Conservation (phyloP, 1,140 invertebrate species). For the Neodiprion fabricii region DNA sequence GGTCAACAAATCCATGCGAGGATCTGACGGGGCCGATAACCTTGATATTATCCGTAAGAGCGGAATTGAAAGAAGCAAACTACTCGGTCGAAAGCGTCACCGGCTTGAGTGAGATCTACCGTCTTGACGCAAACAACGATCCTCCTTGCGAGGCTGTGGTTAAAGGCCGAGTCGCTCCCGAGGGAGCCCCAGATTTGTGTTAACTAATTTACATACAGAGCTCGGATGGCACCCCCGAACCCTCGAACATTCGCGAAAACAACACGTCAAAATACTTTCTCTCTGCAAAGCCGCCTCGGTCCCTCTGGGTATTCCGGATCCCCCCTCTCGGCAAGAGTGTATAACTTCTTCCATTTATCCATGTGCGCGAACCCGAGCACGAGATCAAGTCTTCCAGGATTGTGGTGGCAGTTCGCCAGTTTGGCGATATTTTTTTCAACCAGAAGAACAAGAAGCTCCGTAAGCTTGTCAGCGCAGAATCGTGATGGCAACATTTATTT, state of each 20-base stretch:
- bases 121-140: conserved; percentile 12
- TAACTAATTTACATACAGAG: conserved; percentile 19
- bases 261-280: conserved; percentile 4
- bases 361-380: neutral
- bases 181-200: conserved; percentile 17
- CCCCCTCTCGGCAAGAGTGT: neutral
- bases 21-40: too few relatives aligned
- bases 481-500: too few relatives aligned
- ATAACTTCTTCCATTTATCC: neutral
- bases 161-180: neutral
- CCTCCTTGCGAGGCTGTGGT: neutral
- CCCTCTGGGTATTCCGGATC: too few relatives aligned
- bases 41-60: too few relatives aligned
- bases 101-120: conserved; percentile 1
- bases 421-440: too few relatives aligned
- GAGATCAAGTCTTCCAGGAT: too few relatives aligned
- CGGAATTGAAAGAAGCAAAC: too few relatives aligned
- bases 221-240: neutral
- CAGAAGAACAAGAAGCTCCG: too few relatives aligned
- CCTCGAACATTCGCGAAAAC: neutral
- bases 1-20: too few relatives aligned
- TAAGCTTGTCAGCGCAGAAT: too few relatives aligned
- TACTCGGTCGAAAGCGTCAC: too few relatives aligned
- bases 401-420: too few relatives aligned
- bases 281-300: neutral